A percentile compares a stretch with the other conserved stretches of the same genome.
Conservation (phyloP, 2,113 vertebrate species). For the Kryptolebias marmoratus region DNA sequence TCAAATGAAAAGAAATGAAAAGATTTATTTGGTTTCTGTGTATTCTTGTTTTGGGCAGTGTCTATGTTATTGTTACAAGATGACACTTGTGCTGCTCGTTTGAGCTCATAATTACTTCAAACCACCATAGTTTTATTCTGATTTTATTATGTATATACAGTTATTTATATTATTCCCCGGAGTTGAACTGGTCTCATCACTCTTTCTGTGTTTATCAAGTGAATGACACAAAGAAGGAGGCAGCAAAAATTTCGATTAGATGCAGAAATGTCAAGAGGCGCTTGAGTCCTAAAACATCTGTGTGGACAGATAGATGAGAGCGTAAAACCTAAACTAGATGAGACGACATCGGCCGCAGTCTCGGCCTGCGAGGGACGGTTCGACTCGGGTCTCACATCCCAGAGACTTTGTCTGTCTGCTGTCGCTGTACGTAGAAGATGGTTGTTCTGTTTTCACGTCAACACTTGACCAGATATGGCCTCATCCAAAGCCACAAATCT, state of each 20-base stretch:
- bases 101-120: no score
- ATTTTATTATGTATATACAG: no score
- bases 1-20: no score
- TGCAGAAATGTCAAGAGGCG: conserved; percentile 9
- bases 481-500: neutral
- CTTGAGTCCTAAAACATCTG: conserved; percentile 3
- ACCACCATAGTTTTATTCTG: no score
- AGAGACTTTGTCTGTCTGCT: conserved; percentile 14
- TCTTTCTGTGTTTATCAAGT: neutral
- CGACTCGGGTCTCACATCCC: conserved; percentile 42
- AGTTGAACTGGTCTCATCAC: neutral
- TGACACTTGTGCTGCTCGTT: no score
- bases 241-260: neutral
- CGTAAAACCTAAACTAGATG: conserved; percentile 60
- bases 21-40: no score
- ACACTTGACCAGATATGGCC: conserved; percentile 14
- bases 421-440: neutral
- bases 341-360: conserved; percentile 62
- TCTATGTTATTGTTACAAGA: no score
- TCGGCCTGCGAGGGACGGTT: conserved; percentile 37
- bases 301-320: conserved; percentile 26
- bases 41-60: no score
- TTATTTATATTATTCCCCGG: neutral
- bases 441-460: neutral
- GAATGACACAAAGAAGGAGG: neutral